Conservation (phyloP, 2,797 vertebrate genomes). For the Premnoplex brunnescens region DNA sequence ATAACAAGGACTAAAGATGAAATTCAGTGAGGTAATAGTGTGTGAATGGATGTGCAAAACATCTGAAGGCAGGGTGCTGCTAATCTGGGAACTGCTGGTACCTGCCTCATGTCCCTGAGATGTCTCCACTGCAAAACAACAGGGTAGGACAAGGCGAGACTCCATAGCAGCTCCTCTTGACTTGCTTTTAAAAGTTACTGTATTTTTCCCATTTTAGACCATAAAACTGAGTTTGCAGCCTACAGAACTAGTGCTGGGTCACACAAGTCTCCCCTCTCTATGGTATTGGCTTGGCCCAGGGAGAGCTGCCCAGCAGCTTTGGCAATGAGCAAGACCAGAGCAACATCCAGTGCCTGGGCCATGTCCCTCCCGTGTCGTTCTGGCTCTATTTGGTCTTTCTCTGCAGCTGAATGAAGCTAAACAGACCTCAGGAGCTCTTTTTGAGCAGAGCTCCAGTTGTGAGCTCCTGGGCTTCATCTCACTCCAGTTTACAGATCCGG, state of each 20-base stretch:
- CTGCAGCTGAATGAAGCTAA: background rate
- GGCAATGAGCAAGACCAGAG: accelerated
- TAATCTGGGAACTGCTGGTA: background rate
- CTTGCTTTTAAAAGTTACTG: background rate
- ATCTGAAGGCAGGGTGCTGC: accelerated
- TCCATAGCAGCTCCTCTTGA: background rate
- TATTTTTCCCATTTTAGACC: background rate
- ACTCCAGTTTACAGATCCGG: accelerated
- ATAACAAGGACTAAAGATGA: background rate
- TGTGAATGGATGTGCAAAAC: background rate
- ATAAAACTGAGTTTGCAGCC: background rate
- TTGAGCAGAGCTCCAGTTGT: background rate
- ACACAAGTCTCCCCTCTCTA: accelerated
- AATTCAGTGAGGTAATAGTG: background rate
- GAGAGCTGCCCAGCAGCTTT: background rate
- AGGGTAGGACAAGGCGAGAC: background rate
- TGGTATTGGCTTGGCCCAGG: background rate
- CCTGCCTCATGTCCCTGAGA: background rate
- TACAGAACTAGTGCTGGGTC: background rate
- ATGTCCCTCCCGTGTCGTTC: background rate
- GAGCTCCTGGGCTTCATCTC: background rate
- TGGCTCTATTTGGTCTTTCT: background rate
- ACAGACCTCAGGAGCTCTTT: background rate
- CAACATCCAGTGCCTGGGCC: accelerated
- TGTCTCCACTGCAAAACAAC: background rate